Base-by-base conservation (phyloP, 2,113 vertebrate genomes). In the Macquaria ambigua region DNA sequence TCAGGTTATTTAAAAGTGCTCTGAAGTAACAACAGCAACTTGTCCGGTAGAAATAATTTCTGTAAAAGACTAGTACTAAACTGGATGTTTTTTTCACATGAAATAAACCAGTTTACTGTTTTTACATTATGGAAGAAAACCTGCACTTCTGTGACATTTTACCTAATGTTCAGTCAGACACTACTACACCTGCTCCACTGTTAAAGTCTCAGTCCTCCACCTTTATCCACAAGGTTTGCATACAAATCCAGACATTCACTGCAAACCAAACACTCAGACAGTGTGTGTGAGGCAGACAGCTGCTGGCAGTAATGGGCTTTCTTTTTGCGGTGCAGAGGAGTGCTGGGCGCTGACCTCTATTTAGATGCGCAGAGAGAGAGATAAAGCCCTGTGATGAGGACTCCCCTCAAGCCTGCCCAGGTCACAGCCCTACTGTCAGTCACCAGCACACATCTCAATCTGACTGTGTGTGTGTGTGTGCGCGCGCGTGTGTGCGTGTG, bases 271-370 rank as follows among this genome's bases (percentile, higher is more conserved):
- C 77, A 55, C 14, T 79, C 55, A 10, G 21, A 21, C 20, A 8
- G 15, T 56, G 69, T 56, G 55, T 46, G 80, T 56, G 85, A 46
- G 73, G 41, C 77, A 52, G 84, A 83, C 80, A 71, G 77, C 86
- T 78, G 73, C 87, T 74, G 86, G 74, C 87, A 77, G 84, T 90
- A 92, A 91, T 92, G 88, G 85, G 77, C 77, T 89, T 78, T 88
- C 76, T 88, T 62, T 88, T 77, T 75, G 77, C n/a, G 8, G 82
- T 61, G 77, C 58, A 59, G 86, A 72, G 83, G 79, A 83, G 86
- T 59, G 85, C 67, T 76, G 73, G 83, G 82, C 43, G 20, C 92
- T 95, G 94, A 94, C 94, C 95, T 94, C 94, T 84, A 94, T 94
- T 95, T 94, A 93, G 93, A 92, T 85, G 74, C 58, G 86, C 83